Percentiles rank a stretch among this genome's conserved stretches.
Conservation (phyloP, 2,888 invertebrate genomes). For the Euplagia quadripunctaria region DNA sequence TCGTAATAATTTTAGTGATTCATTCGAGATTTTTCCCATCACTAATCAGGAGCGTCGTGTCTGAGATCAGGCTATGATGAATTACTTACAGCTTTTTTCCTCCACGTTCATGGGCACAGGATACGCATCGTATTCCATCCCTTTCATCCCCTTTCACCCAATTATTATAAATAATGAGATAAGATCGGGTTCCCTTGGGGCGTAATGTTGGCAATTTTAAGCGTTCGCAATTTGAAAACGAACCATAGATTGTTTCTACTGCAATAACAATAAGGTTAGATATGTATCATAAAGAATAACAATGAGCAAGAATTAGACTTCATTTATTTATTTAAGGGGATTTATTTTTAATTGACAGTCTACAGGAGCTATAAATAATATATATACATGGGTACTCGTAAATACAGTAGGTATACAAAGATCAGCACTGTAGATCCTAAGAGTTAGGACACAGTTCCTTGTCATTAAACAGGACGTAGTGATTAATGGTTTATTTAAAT, state of each 20-base stretch:
- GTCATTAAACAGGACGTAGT: no score
- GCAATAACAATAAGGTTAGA: conserved; percentile 7
- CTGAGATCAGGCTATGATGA: conserved; percentile 53
- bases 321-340: no score
- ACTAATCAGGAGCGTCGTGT: conserved; percentile 31
- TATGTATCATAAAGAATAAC: neutral
- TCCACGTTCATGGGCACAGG: conserved; percentile 39
- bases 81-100: conserved; percentile 47
- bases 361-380: no score
- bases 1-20: neutral
- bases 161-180: conserved; percentile 81
- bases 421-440: no score
- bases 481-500: no score
- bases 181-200: conserved; percentile 67
- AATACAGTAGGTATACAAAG: no score
- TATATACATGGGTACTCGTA: no score
- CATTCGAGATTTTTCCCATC: conserved; percentile 19
- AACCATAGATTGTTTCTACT: conserved; percentile 24
- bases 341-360: no score
- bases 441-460: no score
- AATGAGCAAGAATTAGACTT: neutral
- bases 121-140: conserved; percentile 59
- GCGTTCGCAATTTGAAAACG: conserved; percentile 27
- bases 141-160: conserved; percentile 67
- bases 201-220: conserved; percentile 55